phyloP scores from a whole-genome alignment of 2,113 vertebrate species.

The Grus americana region DNA sequence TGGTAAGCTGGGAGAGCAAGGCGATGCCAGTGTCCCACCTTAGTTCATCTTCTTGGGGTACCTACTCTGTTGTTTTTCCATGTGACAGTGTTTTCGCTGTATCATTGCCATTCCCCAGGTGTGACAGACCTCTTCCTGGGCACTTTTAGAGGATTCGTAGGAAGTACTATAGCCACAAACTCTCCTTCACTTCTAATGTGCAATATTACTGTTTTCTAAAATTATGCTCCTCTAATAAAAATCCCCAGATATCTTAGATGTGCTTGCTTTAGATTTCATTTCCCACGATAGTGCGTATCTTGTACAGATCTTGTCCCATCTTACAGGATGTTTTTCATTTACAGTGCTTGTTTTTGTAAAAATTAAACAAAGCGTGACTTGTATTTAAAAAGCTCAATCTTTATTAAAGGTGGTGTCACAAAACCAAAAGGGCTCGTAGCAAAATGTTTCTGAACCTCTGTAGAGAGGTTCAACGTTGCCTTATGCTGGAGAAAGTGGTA shows the following conservation, averaged over 20 bases:
- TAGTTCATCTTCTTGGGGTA: not conserved
- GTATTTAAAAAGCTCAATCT: not conserved
- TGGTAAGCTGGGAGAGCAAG: not conserved
- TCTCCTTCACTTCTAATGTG: not conserved
- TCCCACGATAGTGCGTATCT: accelerated
- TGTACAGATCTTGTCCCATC: not conserved
- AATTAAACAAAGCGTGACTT: not conserved
- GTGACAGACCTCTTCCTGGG: not conserved
- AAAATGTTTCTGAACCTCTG: not conserved
- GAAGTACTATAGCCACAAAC: not conserved
- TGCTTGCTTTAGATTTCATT: not conserved
- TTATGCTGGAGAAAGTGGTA: not conserved
- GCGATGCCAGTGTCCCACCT: accelerated
- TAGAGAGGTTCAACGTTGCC: not conserved
- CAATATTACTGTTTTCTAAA: not conserved
- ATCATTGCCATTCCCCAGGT: not conserved
- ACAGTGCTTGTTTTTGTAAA: not conserved
- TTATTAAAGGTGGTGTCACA: not conserved
- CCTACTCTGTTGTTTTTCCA: not conserved
- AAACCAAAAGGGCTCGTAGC: not conserved
- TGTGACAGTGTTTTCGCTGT: not conserved
- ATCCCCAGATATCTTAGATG: not conserved
- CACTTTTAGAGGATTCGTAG: not conserved
- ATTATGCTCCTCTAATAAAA: not conserved
- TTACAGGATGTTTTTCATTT: not conserved